Conservation (phyloP, 2,797 vertebrate species). For the Danio choprae region DNA sequence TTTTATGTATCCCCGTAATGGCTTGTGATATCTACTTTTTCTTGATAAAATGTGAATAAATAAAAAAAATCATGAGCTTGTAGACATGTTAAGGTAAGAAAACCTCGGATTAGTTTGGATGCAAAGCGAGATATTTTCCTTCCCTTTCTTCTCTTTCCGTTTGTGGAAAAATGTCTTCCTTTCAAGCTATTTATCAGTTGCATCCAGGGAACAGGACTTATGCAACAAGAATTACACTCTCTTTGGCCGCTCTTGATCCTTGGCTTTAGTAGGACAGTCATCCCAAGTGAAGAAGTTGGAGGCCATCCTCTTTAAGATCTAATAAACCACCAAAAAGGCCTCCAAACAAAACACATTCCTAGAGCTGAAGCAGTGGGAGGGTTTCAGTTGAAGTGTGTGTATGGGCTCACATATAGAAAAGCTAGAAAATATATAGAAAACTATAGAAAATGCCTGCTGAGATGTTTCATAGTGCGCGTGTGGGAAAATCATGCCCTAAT, state of each 20-base stretch:
- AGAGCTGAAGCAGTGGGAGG: slow-evolving; percentile 35
- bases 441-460: slow-evolving; percentile 41
- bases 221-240: slow-evolving; percentile 48
- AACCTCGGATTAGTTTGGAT: slow-evolving; percentile 18
- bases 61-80: background rate
- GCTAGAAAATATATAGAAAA: too few species aligned
- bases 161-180: slow-evolving; percentile 39
- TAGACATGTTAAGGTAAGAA: slow-evolving; percentile 7
- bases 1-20: too few species aligned
- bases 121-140: background rate
- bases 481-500: slow-evolving; percentile 1
- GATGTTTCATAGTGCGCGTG: slow-evolving; percentile 19
- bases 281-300: slow-evolving; percentile 49
- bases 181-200: slow-evolving; percentile 54
- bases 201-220: slow-evolving; percentile 60
- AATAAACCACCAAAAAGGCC: slow-evolving; percentile 41
- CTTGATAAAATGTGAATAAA: too few species aligned
- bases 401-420: slow-evolving; percentile 22
- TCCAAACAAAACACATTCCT: slow-evolving; percentile 58
- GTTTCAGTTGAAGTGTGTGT: slow-evolving; percentile 33
- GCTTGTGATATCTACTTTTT: too few species aligned
- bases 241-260: slow-evolving; percentile 37
- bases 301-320: slow-evolving; percentile 44
- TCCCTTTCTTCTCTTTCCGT: slow-evolving; percentile 43
- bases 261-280: slow-evolving; percentile 44